phyloP scores from a whole-genome alignment of 1,140 invertebrate genomes.

The Rhagoletis zephyria region DNA sequence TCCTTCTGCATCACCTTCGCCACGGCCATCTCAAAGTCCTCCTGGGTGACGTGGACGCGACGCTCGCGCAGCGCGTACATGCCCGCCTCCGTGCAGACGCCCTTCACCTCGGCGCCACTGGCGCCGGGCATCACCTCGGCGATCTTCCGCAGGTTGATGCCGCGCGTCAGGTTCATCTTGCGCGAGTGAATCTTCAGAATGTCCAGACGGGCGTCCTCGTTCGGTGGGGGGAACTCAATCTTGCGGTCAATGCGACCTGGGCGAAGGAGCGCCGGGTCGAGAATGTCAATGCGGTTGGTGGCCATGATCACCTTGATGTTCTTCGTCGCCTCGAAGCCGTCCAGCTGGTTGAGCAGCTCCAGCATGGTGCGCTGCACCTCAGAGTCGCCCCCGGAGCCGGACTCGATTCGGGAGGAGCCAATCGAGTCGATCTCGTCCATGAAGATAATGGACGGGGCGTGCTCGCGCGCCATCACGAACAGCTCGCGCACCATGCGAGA shows the following conservation, averaged over 20 bases:
- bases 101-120: constrained; percentile 99
- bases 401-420: constrained; percentile 98
- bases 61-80: constrained; percentile 99
- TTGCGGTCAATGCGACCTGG: constrained; percentile 99
- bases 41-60: constrained; percentile 98
- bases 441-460: constrained; percentile 99
- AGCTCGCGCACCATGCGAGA: constrained; percentile 99
- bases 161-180: constrained; percentile 99
- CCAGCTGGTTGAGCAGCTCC: constrained; percentile 97
- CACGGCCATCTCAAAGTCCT: constrained; percentile 99
- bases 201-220: constrained; percentile 97
- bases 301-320: constrained; percentile 99
- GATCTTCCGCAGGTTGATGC: constrained; percentile 98
- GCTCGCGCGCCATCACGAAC: constrained; percentile 99
- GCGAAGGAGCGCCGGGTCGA: constrained; percentile 97
- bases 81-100: constrained; percentile 99
- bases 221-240: constrained; percentile 99
- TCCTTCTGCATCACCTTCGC: constrained; percentile 99
- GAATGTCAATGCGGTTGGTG: constrained; percentile 98
- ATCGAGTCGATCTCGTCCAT: constrained; percentile 99
- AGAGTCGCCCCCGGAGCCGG: constrained; percentile 97
- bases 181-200: constrained; percentile 99
- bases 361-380: constrained; percentile 99
- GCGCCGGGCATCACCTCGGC: constrained; percentile 99
- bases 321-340: constrained; percentile 99